Base-by-base conservation (phyloP, 2,888 invertebrate genomes). In the Hemaris fuciformis region DNA sequence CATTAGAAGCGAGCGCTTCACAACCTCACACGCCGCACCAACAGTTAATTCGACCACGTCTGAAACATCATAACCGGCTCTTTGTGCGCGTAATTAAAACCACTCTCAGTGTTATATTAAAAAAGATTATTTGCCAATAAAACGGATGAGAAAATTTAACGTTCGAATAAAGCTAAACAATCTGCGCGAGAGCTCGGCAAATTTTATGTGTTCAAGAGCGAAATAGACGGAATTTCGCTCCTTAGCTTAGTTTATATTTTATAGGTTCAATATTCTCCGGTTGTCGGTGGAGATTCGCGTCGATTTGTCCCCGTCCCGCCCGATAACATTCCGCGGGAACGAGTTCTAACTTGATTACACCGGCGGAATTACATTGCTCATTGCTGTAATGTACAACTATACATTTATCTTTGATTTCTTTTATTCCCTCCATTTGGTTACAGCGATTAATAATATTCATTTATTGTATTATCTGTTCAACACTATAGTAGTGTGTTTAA, bases 61-160 rank as follows among this genome's bases (percentile, higher is more conserved):
- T 64, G 65, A 66, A 59, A 69, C 66, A 79, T 66, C 78, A 74
- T 77, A 77, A 68, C 71, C 68, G 60, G 71, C 71, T 71, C 76
- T 75, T 65, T 73, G 74, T 64, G 60, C 65, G 65, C 57, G 69
- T 73, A 70, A 65, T 71, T 67, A 72, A 73, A 70, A 72, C 58
- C 62, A 57, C 13, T n/a, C 38, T 31, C 62, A 20, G 62, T 64
- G 60, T 62, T 62, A 67, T 68, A 66, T 65, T 53, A 53, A 70
- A n/a, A 67, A 69, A 67, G 64, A 69, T 68, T 65, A 70, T 71
- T 74, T 69, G 63, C 63, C 64, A 66, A 70, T 68, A 69, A 74
- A 64, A 61, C 64, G 31, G 38, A 59, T 56, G 27, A 59, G 62
- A 65, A 53, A 60, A 62, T 60, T 60, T 46, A 59, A 45, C 23